Evolutionary conservation across 1,140 invertebrate genomes (phyloP).

Genomic region (Tetramorium parvispinum): DNA sequence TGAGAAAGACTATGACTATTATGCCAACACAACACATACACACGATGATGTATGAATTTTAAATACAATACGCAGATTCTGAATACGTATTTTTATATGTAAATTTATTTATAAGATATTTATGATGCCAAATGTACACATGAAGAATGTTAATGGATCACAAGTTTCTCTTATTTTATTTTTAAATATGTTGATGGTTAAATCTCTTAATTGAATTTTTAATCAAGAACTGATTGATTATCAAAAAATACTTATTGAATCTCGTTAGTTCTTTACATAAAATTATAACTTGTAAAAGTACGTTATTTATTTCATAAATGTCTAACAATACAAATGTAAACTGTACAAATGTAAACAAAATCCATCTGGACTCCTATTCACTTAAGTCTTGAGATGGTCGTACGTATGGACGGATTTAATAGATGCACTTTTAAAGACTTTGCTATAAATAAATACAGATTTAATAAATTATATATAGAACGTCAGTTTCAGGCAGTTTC

Average conservation of each 20-base stretch:
- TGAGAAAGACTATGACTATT: neutral
- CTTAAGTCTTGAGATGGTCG: constrained; percentile 25
- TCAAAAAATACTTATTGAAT: constrained; percentile 48
- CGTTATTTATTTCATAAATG: constrained; percentile 62
- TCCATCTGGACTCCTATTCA: neutral
- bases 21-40: neutral
- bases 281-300: constrained; percentile 27
- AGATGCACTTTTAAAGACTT: constrained; percentile 41
- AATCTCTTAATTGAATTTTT: neutral
- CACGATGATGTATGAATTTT: neutral
- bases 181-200: neutral
- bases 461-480: constrained; percentile 76
- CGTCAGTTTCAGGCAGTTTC: constrained; percentile 76
- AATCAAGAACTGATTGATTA: neutral
- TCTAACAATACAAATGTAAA: constrained; percentile 76
- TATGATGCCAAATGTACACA: neutral
- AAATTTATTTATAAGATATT: neutral
- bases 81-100: neutral
- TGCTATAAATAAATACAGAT: constrained; percentile 74
- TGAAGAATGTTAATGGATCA: neutral
- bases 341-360: constrained; percentile 79
- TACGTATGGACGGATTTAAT: constrained; percentile 71
- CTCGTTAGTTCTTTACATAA: constrained; percentile 10
- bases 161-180: neutral
- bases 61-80: neutral